These are phyloP conservation scores for Chanos chanos DNA, from an alignment of 2,797 vertebrate species.

Conservation along the genomic window DNA sequence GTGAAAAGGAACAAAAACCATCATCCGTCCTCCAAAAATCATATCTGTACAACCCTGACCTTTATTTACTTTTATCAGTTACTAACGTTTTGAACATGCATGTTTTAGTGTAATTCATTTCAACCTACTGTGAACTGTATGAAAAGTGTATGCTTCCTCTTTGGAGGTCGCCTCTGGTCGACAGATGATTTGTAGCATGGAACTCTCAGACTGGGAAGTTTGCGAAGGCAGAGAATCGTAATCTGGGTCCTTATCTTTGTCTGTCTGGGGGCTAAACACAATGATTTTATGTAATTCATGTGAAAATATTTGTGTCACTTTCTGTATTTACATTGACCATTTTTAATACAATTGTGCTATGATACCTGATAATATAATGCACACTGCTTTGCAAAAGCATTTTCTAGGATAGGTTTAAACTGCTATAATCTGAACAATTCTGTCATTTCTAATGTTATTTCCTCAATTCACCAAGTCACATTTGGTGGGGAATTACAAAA, in stretches of 20 bases:
- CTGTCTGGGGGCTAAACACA: slow-evolving; percentile 70
- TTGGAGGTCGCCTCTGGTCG: slow-evolving; percentile 87
- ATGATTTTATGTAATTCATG: not conserved
- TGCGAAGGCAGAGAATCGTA: slow-evolving; percentile 81
- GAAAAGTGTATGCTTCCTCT: slow-evolving; percentile 79
- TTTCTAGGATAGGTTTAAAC: no score
- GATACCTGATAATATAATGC: not conserved
- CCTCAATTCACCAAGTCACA: no score
- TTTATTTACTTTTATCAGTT: no score
- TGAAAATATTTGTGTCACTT: no score
- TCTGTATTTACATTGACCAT: not conserved
- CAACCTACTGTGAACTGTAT: slow-evolving; percentile 77
- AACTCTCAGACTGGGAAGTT: slow-evolving; percentile 92
- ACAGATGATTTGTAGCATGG: slow-evolving; percentile 95
- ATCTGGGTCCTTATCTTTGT: slow-evolving; percentile 77
- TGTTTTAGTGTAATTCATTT: not conserved
- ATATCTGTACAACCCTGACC: no score
- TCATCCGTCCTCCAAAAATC: no score
- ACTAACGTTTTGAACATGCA: not conserved
- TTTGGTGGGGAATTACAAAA: no score
- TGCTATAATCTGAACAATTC: no score
- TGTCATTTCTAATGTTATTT: no score
- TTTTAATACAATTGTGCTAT: not conserved
- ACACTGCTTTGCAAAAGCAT: no score
- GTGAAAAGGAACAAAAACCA: no score